Evolutionary conservation across 2,113 vertebrate species (phyloP).

Genomic region (Sinocyclocheilus anshuiensis): DNA sequence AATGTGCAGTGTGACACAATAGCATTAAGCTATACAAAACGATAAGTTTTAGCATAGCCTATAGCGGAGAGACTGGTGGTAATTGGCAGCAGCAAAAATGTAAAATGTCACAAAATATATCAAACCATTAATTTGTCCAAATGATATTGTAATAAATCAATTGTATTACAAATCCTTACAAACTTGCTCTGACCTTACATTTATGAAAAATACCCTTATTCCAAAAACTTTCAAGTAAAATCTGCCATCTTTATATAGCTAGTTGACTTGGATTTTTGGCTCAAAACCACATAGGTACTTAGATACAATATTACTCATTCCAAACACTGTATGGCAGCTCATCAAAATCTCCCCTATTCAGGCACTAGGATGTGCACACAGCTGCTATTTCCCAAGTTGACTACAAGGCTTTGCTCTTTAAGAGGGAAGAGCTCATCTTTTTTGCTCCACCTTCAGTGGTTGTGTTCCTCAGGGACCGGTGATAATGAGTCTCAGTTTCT

Average conservation of each 20-base stretch:
- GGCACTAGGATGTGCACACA: neutral
- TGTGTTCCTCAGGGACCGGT: slow-evolving; percentile 55
- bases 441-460: slow-evolving; percentile 46
- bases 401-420: slow-evolving; percentile 29
- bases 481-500: slow-evolving; percentile 66
- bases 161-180: neutral
- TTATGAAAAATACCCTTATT: neutral
- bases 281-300: neutral
- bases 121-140: neutral
- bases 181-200: neutral
- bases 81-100: neutral
- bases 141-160: neutral
- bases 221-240: neutral
- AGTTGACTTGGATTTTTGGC: neutral
- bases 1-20: neutral
- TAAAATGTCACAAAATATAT: neutral
- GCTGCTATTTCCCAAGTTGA: neutral
- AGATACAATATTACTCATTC: neutral
- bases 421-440: slow-evolving; percentile 26
- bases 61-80: neutral
- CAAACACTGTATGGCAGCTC: neutral
- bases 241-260: neutral
- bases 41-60: neutral
- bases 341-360: neutral
- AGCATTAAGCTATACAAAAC: neutral